phyloP scores from a whole-genome alignment of 2,888 invertebrate genomes.

The Campoletis raptor region DNA sequence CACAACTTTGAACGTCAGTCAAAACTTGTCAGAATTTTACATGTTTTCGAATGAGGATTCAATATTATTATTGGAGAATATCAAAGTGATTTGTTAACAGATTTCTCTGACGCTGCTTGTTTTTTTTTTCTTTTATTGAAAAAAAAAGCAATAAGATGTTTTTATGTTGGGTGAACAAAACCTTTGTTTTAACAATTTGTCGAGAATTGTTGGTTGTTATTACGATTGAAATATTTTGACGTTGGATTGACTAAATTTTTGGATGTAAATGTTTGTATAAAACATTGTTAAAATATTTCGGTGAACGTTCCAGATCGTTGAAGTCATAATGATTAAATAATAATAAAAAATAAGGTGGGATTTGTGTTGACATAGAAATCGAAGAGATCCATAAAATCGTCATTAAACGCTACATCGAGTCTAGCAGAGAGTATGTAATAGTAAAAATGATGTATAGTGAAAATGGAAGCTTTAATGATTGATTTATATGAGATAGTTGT shows the following conservation, averaged over 20 bases:
- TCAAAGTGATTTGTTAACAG: background rate
- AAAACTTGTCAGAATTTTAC: background rate
- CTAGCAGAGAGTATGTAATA: constrained; percentile 41
- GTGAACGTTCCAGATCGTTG: background rate
- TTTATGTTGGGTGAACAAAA: background rate
- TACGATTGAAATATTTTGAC: background rate
- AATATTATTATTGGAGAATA: background rate
- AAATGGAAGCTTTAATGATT: constrained; percentile 56
- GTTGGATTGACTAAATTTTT: background rate
- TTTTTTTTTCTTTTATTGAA: background rate
- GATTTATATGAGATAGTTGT: constrained; percentile 22
- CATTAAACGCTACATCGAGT: constrained; percentile 52
- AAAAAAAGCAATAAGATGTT: background rate
- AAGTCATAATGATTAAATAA: background rate
- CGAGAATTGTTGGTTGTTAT: background rate
- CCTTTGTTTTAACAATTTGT: background rate
- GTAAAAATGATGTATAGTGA: constrained; percentile 20
- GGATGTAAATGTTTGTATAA: background rate
- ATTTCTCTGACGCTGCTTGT: background rate
- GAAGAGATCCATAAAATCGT: constrained; percentile 56
- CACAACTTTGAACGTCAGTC: background rate
- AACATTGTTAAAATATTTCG: background rate
- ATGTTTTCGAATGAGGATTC: background rate
- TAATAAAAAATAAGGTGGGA: constrained; percentile 13
- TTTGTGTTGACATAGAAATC: constrained; percentile 28